A percentile compares a stretch with the other conserved stretches of the same genome.
Conservation (phyloP, 1,140 invertebrate species). For the Streblospio benedicti region DNA sequence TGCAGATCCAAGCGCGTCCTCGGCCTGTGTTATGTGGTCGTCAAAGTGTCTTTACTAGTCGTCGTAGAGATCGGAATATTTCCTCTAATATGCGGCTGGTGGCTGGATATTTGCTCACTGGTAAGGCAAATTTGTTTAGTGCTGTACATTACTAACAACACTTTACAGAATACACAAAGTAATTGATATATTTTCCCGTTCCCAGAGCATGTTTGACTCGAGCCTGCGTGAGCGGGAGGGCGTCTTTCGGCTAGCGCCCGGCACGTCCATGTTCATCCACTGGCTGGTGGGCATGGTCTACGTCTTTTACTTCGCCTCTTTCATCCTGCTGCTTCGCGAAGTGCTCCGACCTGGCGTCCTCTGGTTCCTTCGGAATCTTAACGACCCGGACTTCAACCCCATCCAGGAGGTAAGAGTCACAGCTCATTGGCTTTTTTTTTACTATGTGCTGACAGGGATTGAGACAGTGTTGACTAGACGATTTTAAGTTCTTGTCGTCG, state of each 20-base stretch:
- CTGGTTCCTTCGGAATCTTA: constrained; percentile 90
- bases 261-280: constrained; percentile 95
- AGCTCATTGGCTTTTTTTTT: too few relatives aligned
- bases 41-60: constrained; percentile 82
- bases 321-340: constrained; percentile 85
- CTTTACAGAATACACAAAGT: neutral
- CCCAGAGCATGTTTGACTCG: constrained; percentile 72
- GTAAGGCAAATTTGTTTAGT: constrained; percentile 31
- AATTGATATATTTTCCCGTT: neutral
- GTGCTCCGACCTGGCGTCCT: constrained; percentile 88
- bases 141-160: neutral
- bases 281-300: constrained; percentile 99
- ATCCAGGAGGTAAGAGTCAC: constrained; percentile 62
- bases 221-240: constrained; percentile 60
- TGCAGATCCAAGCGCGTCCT: constrained; percentile 66
- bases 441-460: neutral
- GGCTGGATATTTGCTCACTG: constrained; percentile 95
- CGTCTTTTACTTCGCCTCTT: constrained; percentile 98
- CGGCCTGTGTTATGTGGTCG: constrained; percentile 91
- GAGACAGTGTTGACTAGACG: neutral
- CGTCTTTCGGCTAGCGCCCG: constrained; percentile 78
- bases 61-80: constrained; percentile 94
- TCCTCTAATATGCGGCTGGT: constrained; percentile 95
- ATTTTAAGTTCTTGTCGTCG: neutral
- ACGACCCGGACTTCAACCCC: constrained; percentile 98